Conservation (phyloP, 2,888 invertebrate species). For the Polylopha cassiicola region DNA sequence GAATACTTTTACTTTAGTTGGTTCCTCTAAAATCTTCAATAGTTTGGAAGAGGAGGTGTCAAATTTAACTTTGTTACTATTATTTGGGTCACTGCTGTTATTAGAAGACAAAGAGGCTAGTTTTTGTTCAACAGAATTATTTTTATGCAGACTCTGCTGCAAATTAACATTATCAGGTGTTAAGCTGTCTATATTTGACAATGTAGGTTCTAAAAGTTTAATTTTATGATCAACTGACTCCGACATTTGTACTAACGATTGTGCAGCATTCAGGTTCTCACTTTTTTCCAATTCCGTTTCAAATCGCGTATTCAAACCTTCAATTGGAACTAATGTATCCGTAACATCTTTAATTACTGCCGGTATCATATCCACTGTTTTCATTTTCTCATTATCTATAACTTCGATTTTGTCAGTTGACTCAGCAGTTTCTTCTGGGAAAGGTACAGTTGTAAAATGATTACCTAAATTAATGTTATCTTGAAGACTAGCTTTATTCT, state of each 20-base stretch:
- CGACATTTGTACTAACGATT: conserved; percentile 72
- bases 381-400: conserved; percentile 25
- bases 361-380: conserved; percentile 24
- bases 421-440: conserved; percentile 34
- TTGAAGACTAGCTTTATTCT: conserved; percentile 41
- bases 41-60: conserved; percentile 73
- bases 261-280: conserved; percentile 70
- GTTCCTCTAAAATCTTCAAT: conserved; percentile 76
- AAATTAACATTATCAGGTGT: conserved; percentile 23
- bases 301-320: conserved; percentile 46
- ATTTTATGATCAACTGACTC: conserved; percentile 62
- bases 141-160: conserved; percentile 4
- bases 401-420: conserved; percentile 22
- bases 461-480: conserved; percentile 30
- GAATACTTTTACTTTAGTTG: conserved; percentile 47
- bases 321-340: conserved; percentile 31
- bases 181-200: conserved; percentile 35
- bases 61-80: conserved; percentile 41
- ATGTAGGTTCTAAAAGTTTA: conserved; percentile 42
- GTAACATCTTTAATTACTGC: conserved; percentile 11
- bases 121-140: conserved; percentile 37
- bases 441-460: conserved; percentile 24
- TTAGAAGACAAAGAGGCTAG: conserved; percentile 42
- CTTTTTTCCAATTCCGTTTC: conserved; percentile 68
- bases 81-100: conserved; percentile 39